Evolutionary conservation across 2,797 vertebrate species (phyloP), one percentile per base, ranked within the genome.

Genomic region (Allobates femoralis): DNA sequence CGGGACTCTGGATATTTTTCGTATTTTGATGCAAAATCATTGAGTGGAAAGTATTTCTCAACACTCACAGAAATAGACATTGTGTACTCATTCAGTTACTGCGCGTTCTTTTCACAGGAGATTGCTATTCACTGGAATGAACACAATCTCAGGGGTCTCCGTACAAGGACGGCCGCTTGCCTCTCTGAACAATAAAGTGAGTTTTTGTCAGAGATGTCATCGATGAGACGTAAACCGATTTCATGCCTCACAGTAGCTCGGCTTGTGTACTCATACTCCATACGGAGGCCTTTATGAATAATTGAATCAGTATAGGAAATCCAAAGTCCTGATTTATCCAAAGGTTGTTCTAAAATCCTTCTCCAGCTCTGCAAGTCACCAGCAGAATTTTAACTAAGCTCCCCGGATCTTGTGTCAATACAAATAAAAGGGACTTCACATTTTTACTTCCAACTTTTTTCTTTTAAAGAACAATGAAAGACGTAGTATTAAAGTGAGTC

Each of bases 361-460:
- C 77, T 51, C 26, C 50, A 50, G n/a, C 30, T 10, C 32, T 51
- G 23, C 51, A 71, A 80, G 66, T 28, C 32, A 51, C 66, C 28
- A 51, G 64, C 74, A 78, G 83, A 85, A 67, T 85, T 16, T 75
- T 74, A 83, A 83, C 69, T 83, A 37, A 53, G 34, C 14, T n/a
- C 5, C 53, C 51, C 2, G 75, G 3, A 55, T 77, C 34, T 30
- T 66, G 51, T 11, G 15, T 34, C 80, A 37, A 11, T 37, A 30
- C 46, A 50, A 55, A 34, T 53, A 50, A 50, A 81, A 83, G 56
- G n/a, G 19, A 76, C 55, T 62, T 2, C 11, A 14, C 46, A 16
- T 83, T 62, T 62, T 50, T 2, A 12, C 21, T 83, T 32, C 19
- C 15, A 74, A 56, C 19, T 58, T 75, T 14, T 23, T 71, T 82